Evolutionary conservation across 23 tunicate genomes (phyloP).

Genomic region (Ciona savignyi): DNA sequence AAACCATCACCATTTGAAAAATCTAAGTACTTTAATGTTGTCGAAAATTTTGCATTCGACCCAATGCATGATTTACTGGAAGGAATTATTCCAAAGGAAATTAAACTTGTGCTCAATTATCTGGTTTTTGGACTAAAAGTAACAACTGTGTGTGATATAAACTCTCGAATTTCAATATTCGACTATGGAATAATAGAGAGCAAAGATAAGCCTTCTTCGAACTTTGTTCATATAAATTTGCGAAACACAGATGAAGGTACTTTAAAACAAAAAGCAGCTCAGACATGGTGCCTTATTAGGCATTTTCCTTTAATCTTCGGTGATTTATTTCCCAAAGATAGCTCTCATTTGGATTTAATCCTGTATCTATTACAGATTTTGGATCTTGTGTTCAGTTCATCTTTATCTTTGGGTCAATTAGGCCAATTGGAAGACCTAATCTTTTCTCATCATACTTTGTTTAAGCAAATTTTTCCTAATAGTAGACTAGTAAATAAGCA

Average conservation of each 20-base stretch:
- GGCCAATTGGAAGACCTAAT: slow-evolving; percentile 13
- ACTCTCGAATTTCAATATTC: slow-evolving; percentile 10
- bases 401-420: slow-evolving; percentile 14
- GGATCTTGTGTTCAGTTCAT: slow-evolving; percentile 17
- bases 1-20: slow-evolving; percentile 4
- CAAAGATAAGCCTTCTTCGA: slow-evolving; percentile 18
- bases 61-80: slow-evolving; percentile 33
- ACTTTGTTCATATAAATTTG: slow-evolving; percentile 14
- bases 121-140: slow-evolving; percentile 10
- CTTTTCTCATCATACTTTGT: slow-evolving; percentile 12
- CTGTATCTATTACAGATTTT: slow-evolving; percentile 19
- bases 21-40: slow-evolving; percentile 12
- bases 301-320: slow-evolving; percentile 26
- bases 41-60: slow-evolving; percentile 11
- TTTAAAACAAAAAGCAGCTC: slow-evolving; percentile 19
- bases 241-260: slow-evolving; percentile 5
- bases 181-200: slow-evolving; percentile 11
- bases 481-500: slow-evolving; percentile 13
- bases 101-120: slow-evolving; percentile 17
- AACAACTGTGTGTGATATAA: slow-evolving; percentile 1
- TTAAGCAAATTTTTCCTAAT: slow-evolving; percentile 14
- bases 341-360: slow-evolving; percentile 11
- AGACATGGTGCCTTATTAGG: slow-evolving; percentile 22
- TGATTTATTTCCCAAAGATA: slow-evolving; percentile 11
- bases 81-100: slow-evolving; percentile 15